A percentile compares a stretch with the other conserved stretches of the same genome.
Conservation (phyloP, 2,797 vertebrate species). For the Pangasius krempfi region DNA sequence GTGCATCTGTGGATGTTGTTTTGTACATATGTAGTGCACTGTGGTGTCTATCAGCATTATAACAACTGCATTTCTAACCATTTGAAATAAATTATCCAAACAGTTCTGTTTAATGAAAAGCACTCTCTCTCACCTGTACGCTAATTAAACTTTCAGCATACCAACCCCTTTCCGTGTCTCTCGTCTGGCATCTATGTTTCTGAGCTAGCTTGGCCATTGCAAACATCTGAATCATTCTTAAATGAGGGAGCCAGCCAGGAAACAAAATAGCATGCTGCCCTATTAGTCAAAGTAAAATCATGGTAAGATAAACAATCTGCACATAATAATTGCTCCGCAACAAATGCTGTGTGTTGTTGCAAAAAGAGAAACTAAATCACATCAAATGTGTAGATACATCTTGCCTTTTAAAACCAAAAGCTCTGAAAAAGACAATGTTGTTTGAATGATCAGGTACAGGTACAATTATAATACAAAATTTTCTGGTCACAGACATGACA, state of each 20-base stretch:
- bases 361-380: neutral
- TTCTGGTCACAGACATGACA: neutral
- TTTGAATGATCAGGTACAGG: neutral
- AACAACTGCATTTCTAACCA: neutral
- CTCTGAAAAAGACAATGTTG: too few relatives aligned
- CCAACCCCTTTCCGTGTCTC: neutral
- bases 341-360: neutral
- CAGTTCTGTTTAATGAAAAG: slow-evolving; percentile 10
- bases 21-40: neutral
- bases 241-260: neutral
- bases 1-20: neutral
- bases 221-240: slow-evolving; percentile 2
- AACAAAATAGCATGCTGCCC: neutral
- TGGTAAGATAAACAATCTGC: neutral
- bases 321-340: neutral
- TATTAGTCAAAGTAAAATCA: neutral
- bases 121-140: neutral
- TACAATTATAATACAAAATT: neutral
- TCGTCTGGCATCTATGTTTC: neutral
- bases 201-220: neutral
- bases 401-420: neutral
- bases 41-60: neutral
- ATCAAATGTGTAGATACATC: neutral
- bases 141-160: neutral
- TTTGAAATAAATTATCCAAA: neutral